These are phyloP conservation scores for Neosilurus hyrtlii DNA, from an alignment of 2,797 vertebrate species.

Conservation along the genomic window DNA sequence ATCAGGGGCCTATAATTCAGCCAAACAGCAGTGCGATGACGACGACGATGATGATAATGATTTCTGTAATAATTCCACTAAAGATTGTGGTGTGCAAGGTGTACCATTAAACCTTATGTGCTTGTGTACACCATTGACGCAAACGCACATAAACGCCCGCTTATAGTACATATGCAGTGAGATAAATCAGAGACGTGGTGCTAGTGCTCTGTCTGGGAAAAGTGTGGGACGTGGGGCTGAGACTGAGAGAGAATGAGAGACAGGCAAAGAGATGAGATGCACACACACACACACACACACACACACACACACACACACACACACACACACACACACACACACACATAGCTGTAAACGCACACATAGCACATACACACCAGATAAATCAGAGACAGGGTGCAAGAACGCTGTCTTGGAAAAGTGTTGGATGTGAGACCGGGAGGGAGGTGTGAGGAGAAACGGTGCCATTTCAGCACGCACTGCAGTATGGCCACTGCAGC, in stretches of 20 bases:
- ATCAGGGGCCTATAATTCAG: constrained; percentile 13
- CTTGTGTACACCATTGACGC: neutral
- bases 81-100: constrained; percentile 32
- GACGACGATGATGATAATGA: neutral
- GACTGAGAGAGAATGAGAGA: neutral
- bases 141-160: constrained; percentile 47
- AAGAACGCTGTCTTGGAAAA: constrained; percentile 14
- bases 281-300: too few relatives aligned
- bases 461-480: constrained; percentile 70
- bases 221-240: constrained; percentile 5
- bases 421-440: constrained; percentile 11
- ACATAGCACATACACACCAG: constrained; percentile 53
- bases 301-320: neutral
- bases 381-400: constrained; percentile 40
- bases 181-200: constrained; percentile 68
- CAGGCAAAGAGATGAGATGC: neutral
- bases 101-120: constrained; percentile 17
- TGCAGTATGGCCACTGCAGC: constrained; percentile 63
- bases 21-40: constrained; percentile 1
- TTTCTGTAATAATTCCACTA: constrained; percentile 3
- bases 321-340: constrained; percentile 27
- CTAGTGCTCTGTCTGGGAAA: constrained; percentile 32
- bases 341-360: constrained; percentile 43
- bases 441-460: constrained; percentile 65
- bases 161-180: constrained; percentile 49